Base-by-base conservation (phyloP, 2,888 invertebrate genomes). In the Polylopha cassiicola region DNA sequence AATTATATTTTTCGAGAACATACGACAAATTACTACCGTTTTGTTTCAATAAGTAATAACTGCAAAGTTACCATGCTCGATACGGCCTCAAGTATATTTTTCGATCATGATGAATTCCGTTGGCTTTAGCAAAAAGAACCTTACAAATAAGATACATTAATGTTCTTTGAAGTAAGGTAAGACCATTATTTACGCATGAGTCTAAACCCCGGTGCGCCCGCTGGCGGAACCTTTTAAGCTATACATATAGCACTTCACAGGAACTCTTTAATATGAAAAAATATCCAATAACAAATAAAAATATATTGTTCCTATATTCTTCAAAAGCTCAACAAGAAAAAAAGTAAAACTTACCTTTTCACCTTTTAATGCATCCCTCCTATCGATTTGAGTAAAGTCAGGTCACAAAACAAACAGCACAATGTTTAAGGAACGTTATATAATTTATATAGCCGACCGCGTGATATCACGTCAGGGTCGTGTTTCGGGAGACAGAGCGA, bases 371-470 rank as follows among this genome's bases (percentile, higher is more conserved):
- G 58, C 53, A 68, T 66, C 65, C 64, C 58, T 53, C 24, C 43
- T 37, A 49, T 52, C 50, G 51, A 47, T 50, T 52, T 54, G 49
- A 49, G 55, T 49, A 54, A 53, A 53, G 55, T 38, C 43, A 43
- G 47, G 49, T 60, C 80, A 82, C 82, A 70, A 71, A 76, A 81
- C 73, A 75, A 76, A 74, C 65, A 65, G 56, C 74, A 80, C 77
- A 57, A 24, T 9, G 21, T 8, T 24, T 20, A 11, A 56, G 54
- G 50, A 54, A 58, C 45, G 68, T 81, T 81, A 82, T 84, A 76
- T 82, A 81, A 84, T 75, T 59, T 61, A 53, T 53, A 59, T 51
- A 47, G 45, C 53, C 34, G 32, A 39, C 61, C 71, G 67, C 74
- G 69, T 65, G 72, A 57, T 58, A 73, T 68, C 64, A 71, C 74